Conservation (phyloP, 2,113 vertebrate genomes). For the Nesogale talazaci region DNA sequence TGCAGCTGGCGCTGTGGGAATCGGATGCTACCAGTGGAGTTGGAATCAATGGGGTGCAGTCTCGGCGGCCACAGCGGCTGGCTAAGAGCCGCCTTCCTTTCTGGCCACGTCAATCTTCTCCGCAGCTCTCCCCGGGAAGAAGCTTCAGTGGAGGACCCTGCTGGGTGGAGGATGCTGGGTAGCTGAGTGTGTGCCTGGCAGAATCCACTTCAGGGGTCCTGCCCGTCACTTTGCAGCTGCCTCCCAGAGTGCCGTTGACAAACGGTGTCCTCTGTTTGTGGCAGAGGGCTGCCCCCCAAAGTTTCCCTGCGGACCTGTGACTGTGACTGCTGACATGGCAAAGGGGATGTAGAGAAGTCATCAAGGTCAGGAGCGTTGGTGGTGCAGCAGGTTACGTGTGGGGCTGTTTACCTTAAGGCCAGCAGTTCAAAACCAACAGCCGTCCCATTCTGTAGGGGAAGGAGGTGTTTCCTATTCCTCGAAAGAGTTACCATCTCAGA, state of each 20-base stretch:
- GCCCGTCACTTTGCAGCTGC: accelerated
- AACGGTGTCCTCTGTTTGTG: not conserved
- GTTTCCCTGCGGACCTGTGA: not conserved
- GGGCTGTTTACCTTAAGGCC: no score
- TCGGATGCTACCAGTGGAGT: not conserved
- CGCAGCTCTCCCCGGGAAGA: not conserved
- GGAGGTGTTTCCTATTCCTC: no score
- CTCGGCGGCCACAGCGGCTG: accelerated
- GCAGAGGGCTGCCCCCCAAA: not conserved
- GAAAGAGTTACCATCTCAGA: no score
- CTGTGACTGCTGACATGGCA: not conserved
- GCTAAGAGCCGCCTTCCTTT: not conserved
- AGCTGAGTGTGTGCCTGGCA: accelerated
- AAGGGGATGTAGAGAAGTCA: not conserved
- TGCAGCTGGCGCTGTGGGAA: slow-evolving; percentile 28
- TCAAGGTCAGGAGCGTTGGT: not conserved
- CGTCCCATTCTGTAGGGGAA: no score
- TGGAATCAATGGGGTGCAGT: not conserved
- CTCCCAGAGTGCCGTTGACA: not conserved
- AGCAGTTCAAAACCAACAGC: no score
- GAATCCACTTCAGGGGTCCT: not conserved
- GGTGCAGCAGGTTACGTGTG: no score
- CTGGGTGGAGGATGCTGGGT: accelerated
- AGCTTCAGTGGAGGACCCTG: accelerated
- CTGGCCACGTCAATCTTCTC: not conserved